These are phyloP conservation scores for Crax fasciolata DNA, from an alignment of 2,797 vertebrate genomes.

Conservation along the genomic window DNA sequence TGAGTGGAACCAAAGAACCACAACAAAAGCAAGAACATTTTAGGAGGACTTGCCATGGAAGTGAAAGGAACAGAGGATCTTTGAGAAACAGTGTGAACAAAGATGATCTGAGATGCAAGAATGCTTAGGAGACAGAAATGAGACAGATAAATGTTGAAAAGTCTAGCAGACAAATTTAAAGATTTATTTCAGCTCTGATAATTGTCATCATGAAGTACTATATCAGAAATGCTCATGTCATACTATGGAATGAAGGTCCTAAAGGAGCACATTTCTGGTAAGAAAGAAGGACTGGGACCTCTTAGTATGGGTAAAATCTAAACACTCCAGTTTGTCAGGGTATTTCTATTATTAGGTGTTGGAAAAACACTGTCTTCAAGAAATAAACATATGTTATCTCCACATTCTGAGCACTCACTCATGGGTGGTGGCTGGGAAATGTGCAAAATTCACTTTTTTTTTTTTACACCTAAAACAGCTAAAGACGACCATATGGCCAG, in stretches of 20 bases:
- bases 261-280: background rate
- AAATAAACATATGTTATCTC: background rate
- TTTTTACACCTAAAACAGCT: slow-evolving; percentile 29
- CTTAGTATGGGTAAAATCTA: background rate
- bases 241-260: background rate
- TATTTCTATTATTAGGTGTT: background rate
- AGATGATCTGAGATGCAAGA: background rate
- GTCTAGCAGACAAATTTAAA: background rate
- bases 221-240: background rate
- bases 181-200: background rate
- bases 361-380: background rate
- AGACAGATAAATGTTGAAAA: background rate
- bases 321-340: background rate
- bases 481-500: slow-evolving; percentile 51
- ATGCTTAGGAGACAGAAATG: background rate
- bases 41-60: background rate
- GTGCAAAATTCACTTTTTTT: background rate
- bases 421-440: background rate
- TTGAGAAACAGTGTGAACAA: background rate
- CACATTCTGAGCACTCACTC: background rate
- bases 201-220: background rate
- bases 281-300: background rate
- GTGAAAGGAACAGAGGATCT: background rate
- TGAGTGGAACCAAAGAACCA: background rate
- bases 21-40: background rate